These are phyloP conservation scores for Ciconia nigra DNA, from an alignment of 2,797 vertebrate genomes.

Conservation along the genomic window DNA sequence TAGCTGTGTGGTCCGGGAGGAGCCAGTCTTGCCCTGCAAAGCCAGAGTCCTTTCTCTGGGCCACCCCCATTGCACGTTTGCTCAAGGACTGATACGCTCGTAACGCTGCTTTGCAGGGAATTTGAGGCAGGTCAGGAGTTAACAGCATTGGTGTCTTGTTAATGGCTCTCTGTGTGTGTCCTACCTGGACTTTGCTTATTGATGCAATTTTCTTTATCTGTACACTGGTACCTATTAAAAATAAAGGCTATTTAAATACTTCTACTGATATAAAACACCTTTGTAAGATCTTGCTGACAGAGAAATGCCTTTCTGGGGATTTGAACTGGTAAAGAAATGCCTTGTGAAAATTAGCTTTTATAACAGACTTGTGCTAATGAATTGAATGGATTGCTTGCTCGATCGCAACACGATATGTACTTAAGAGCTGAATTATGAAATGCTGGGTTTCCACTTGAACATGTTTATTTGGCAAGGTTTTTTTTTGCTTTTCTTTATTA, in stretches of 20 bases:
- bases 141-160: background rate
- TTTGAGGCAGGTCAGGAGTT: background rate
- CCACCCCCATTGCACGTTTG: background rate
- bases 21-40: background rate
- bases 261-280: background rate
- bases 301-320: background rate
- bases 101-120: background rate
- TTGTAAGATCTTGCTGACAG: background rate
- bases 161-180: background rate
- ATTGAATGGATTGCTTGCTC: background rate
- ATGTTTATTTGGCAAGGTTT: background rate
- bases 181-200: background rate
- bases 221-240: background rate
- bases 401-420: background rate
- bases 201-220: background rate
- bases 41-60: background rate
- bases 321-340: background rate
- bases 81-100: background rate
- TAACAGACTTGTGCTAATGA: background rate
- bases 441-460: background rate
- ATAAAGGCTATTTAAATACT: background rate
- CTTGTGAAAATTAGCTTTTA: background rate
- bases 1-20: background rate
- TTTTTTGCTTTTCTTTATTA: background rate
- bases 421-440: background rate